A percentile compares a stretch with the other conserved stretches of the same genome.
Conservation (phyloP, 2,797 vertebrate species). For the Lacerta viridis region DNA sequence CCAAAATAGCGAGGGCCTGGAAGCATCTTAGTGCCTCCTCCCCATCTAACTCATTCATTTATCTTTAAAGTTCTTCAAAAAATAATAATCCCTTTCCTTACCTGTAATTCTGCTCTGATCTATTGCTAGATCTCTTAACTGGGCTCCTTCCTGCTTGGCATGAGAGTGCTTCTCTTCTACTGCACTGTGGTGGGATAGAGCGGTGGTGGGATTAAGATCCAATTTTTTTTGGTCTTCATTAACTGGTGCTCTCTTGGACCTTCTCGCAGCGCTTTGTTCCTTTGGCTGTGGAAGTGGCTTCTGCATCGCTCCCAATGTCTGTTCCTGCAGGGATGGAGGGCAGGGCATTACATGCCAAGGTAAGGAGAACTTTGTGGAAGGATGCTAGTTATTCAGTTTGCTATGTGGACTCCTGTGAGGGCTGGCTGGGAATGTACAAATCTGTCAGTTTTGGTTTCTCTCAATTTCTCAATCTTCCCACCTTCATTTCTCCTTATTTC, state of each 20-base stretch:
- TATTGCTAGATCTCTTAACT: neutral
- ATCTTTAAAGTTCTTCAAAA: neutral
- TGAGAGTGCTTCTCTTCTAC: neutral
- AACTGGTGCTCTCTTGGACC: neutral
- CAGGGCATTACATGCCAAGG: conserved; percentile 84
- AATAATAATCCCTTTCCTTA: neutral
- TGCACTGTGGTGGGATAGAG: too few species aligned
- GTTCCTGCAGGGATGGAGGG: conserved; percentile 81
- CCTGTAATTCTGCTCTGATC: neutral
- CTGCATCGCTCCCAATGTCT: conserved; percentile 85
- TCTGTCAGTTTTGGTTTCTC: too few species aligned
- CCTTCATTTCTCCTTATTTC: too few species aligned
- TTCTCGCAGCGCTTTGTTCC: conserved; percentile 78
- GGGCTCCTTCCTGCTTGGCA: neutral
- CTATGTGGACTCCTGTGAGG: neutral
- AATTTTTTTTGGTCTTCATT: neutral
- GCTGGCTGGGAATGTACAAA: too few species aligned
- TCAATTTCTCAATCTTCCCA: too few species aligned
- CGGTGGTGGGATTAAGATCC: too few species aligned
- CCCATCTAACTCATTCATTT: neutral
- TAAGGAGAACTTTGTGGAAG: conserved; percentile 55
- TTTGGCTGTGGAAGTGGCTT: conserved; percentile 82
- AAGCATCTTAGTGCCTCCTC: neutral
- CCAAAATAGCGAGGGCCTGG: too few species aligned
- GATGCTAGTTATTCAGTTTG: neutral